Percentiles rank a stretch among this genome's conserved stretches.
Conservation (phyloP, 2,888 invertebrate genomes). For the Latrodectus elegans region DNA sequence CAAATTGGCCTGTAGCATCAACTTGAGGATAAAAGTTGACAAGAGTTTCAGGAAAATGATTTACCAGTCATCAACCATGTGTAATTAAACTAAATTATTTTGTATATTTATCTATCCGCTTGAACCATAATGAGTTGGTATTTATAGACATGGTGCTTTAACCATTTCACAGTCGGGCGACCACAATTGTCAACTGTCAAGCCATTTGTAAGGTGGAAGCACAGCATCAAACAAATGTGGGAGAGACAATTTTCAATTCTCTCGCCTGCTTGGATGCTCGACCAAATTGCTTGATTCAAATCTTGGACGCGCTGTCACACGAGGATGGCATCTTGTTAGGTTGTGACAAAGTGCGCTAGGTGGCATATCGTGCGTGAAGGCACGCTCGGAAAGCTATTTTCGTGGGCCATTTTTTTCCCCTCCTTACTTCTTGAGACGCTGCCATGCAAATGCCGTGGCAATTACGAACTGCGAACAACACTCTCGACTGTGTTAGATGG, state of each 20-base stretch:
- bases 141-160: background rate
- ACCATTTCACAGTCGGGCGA: conserved; percentile 3
- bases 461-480: background rate
- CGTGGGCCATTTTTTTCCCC: background rate
- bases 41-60: too few relatives aligned
- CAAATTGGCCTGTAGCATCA: too few relatives aligned
- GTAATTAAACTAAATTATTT: too few relatives aligned
- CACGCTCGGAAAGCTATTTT: conserved; percentile 17
- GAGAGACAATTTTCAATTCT: conserved; percentile 14
- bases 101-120: too few relatives aligned
- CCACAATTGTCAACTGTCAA: conserved; percentile 21
- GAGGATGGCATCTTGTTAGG: conserved; percentile 38
- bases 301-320: conserved; percentile 9
- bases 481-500: background rate
- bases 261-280: conserved; percentile 31
- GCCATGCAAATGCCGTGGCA: background rate
- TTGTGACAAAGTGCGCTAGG: conserved; percentile 45
- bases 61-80: too few relatives aligned
- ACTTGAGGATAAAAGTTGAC: too few relatives aligned
- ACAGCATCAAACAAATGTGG: conserved; percentile 18
- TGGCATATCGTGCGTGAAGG: conserved; percentile 47
- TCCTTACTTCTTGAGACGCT: background rate
- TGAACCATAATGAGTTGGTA: background rate
- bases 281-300: conserved; percentile 24
- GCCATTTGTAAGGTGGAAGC: background rate